Percentiles rank a stretch among this genome's conserved stretches.
These are phyloP conservation scores for Mycalesis mineus DNA, from an alignment of 2,888 invertebrate species.

Conservation along the genomic window DNA sequence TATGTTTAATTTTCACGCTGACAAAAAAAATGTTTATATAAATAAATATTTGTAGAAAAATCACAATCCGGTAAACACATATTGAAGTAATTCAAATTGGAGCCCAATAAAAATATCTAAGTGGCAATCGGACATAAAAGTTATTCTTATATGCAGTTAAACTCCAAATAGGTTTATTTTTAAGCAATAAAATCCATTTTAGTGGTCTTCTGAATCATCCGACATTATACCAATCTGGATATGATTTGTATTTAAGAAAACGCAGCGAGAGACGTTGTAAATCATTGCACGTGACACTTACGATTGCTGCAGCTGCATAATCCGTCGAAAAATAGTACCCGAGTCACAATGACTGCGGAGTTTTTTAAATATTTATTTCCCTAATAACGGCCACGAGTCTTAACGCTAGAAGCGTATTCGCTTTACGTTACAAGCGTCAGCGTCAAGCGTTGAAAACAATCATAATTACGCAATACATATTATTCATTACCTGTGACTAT, in stretches of 20 bases:
- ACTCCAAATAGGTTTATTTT: slow-evolving; percentile 72
- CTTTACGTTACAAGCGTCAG: too few species aligned
- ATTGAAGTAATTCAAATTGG: slow-evolving; percentile 8
- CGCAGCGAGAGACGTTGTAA: slow-evolving; percentile 67
- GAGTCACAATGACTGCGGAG: slow-evolving; percentile 28
- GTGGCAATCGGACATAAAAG: slow-evolving; percentile 59
- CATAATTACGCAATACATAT: too few species aligned
- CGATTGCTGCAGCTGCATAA: slow-evolving; percentile 56
- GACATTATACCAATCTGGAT: slow-evolving; percentile 45
- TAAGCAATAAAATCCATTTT: slow-evolving; percentile 61
- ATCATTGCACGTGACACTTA: slow-evolving; percentile 63
- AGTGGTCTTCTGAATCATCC: slow-evolving; percentile 60
- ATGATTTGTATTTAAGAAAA: slow-evolving; percentile 65
- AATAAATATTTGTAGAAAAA: too few species aligned
- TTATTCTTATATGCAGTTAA: slow-evolving; percentile 75
- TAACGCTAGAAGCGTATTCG: too few species aligned
- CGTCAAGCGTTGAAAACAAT: too few species aligned
- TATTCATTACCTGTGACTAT: too few species aligned
- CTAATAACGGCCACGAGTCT: too few species aligned
- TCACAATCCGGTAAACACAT: slow-evolving; percentile 46
- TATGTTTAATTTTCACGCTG: too few species aligned
- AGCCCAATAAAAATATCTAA: slow-evolving; percentile 1
- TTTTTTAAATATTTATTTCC: slow-evolving; percentile 33
- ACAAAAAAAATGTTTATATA: too few species aligned
- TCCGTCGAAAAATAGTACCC: slow-evolving; percentile 52